Percentiles rank a stretch among this genome's conserved stretches.
Evolutionary conservation across 2,888 invertebrate genomes (phyloP).

Genomic region (Phengaris arion): DNA sequence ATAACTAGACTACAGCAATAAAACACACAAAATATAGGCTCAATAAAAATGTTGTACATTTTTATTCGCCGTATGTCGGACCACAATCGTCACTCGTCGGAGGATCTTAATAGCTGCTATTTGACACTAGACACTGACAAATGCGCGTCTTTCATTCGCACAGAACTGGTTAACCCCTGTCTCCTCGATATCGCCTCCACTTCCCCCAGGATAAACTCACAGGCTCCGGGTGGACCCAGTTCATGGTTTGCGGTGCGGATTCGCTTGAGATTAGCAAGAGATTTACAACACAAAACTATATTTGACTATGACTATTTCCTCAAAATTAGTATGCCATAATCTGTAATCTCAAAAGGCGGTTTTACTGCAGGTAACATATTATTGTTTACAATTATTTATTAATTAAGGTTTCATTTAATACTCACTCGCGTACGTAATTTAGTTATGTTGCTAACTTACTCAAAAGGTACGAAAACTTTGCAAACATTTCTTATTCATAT

Average conservation of each 20-base stretch:
- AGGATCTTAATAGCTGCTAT: conserved; percentile 71
- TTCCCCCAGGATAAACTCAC: conserved; percentile 6
- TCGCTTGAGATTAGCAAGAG: not conserved
- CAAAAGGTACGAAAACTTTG: too few relatives aligned
- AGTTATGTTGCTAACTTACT: too few relatives aligned
- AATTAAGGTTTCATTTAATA: too few relatives aligned
- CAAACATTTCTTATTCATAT: too few relatives aligned
- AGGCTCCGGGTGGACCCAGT: not conserved
- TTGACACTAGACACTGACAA: conserved; percentile 72
- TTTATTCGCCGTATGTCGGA: not conserved
- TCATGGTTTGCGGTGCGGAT: conserved; percentile 1
- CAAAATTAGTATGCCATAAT: too few relatives aligned
- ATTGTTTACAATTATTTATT: too few relatives aligned
- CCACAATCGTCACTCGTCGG: conserved; percentile 60
- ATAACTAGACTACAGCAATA: too few relatives aligned
- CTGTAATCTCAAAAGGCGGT: too few relatives aligned
- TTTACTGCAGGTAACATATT: too few relatives aligned
- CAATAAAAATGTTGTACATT: not conserved
- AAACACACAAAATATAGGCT: not conserved
- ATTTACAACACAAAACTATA: too few relatives aligned
- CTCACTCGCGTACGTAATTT: too few relatives aligned
- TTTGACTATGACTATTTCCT: too few relatives aligned
- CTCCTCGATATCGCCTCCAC: conserved; percentile 43
- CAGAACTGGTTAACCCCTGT: conserved; percentile 61
- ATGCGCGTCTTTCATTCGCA: conserved; percentile 56